phyloP scores from a whole-genome alignment of 1,140 invertebrate species.

The Polypedilum pembai region DNA sequence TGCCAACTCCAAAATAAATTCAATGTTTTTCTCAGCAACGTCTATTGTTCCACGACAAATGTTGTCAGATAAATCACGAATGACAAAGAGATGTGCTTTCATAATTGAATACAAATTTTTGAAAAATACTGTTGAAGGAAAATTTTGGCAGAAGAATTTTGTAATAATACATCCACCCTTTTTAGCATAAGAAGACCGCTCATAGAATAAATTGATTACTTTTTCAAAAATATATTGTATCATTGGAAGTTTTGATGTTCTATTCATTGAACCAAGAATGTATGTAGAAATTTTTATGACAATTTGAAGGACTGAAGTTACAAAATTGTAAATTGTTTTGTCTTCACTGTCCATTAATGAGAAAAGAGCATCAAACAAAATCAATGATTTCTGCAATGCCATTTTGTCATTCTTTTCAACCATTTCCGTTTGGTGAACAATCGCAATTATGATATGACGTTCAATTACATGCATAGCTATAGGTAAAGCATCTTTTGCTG shows the following conservation, averaged over 20 bases:
- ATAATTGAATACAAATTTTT: conserved; percentile 82
- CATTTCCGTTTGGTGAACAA: conserved; percentile 78
- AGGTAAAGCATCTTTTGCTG: conserved; percentile 63
- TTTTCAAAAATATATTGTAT: conserved; percentile 88
- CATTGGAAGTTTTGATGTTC: conserved; percentile 77
- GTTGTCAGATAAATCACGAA: conserved; percentile 90
- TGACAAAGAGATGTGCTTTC: conserved; percentile 86
- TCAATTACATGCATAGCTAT: conserved; percentile 78
- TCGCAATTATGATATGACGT: conserved; percentile 84
- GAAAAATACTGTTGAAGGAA: conserved; percentile 82
- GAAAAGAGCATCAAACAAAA: conserved; percentile 80
- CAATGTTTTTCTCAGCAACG: conserved; percentile 80
- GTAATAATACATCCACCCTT: conserved; percentile 88
- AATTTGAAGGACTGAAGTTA: conserved; percentile 68
- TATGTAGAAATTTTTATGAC: conserved; percentile 79
- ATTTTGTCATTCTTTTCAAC: conserved; percentile 48
- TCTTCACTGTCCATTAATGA: conserved; percentile 88
- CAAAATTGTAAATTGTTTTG: conserved; percentile 85
- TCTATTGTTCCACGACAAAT: conserved; percentile 88
- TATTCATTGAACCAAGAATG: conserved; percentile 75
- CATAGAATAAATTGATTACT: conserved; percentile 87
- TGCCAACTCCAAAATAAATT: conserved; percentile 73
- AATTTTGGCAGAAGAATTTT: conserved; percentile 83
- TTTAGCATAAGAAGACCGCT: conserved; percentile 92
- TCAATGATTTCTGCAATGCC: conserved; percentile 74